A percentile compares a stretch with the other conserved stretches of the same genome.
Evolutionary conservation across 1,140 invertebrate genomes (phyloP).

Genomic region (Fopius arisanus): DNA sequence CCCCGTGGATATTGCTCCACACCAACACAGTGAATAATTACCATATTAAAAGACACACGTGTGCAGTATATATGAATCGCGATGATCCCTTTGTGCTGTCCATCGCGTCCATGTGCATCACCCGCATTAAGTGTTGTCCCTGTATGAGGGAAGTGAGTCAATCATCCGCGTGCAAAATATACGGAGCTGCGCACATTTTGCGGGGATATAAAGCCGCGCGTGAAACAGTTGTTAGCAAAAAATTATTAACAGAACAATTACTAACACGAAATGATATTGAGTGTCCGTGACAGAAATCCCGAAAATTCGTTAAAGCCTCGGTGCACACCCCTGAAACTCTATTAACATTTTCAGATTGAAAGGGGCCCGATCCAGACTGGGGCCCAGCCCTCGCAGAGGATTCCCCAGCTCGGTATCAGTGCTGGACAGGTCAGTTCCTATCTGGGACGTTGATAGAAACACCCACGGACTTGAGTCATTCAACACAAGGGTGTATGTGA

Average conservation of each 20-base stretch:
- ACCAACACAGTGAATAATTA: no score
- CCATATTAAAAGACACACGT: not conserved
- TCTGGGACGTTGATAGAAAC: not conserved
- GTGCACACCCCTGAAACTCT: no score
- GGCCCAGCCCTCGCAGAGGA: no score
- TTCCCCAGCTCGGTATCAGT: no score
- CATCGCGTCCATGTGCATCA: not conserved
- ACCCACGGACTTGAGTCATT: not conserved
- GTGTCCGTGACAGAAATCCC: no score
- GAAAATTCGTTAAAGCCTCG: no score
- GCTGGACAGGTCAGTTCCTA: no score
- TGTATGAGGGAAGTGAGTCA: conserved; percentile 25
- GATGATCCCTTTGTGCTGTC: not conserved
- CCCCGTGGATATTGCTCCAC: not conserved
- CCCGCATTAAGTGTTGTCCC: conserved; percentile 19
- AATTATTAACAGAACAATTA: no score
- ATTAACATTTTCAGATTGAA: no score
- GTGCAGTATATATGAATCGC: not conserved
- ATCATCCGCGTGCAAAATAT: conserved; percentile 20
- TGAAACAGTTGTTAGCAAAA: no score
- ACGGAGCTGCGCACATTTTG: not conserved
- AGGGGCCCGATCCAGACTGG: no score
- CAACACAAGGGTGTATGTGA: not conserved
- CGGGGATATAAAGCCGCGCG: not conserved
- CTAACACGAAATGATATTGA: no score